Base-by-base conservation (phyloP, 2,888 invertebrate genomes). In the Thereva unica region DNA sequence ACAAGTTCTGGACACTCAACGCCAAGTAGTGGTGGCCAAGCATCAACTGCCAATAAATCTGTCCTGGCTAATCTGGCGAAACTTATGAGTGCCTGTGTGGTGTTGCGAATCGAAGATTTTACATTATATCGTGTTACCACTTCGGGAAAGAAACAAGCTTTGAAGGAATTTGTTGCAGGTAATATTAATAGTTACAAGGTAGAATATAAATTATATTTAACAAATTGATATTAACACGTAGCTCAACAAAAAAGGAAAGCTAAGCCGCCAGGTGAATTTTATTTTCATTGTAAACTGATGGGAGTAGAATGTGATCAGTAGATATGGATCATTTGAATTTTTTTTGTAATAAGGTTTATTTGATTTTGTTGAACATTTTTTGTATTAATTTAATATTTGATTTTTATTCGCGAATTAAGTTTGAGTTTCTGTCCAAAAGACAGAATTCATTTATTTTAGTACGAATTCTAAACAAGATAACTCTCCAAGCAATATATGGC, bases 21-120 rank as follows among this genome's bases (percentile, higher is more conserved):
- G 4, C 72, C 71, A 8, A 63, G 66, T 6, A 71, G 71, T 54
- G 23, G 71, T 54, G 23, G 38, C 44, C 66, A 64, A 54, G 64
- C 68, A n/a, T 35, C 45, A 38, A 8, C 10, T 12, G 41, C 59
- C 3, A 52, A 64, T 56, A 42, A 67, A 54, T n/a, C 45, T 52
- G 71, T 71, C 0, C 47, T 49, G 35, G 85, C 87, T 71, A 92
- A 93, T 77, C 83, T 94, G 45, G 87, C 90, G 35, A 93, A 92
- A 77, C 80, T 97, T 70, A 93, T 97, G 93, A 95, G 95, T 38
- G 91, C 93, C 8, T 96, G 95, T 78, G 87, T 93, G 44, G 88
- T 97, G 41, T 84, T 97, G 69, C 86, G 95, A 77, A 88, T 97
- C 73, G 93, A 94, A 75, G 96, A 98, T 79, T 93, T 97, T 76